A percentile compares a stretch with the other conserved stretches of the same genome.
Conservation (phyloP, 2,797 vertebrate genomes). For the Ptychadena robeensis region DNA sequence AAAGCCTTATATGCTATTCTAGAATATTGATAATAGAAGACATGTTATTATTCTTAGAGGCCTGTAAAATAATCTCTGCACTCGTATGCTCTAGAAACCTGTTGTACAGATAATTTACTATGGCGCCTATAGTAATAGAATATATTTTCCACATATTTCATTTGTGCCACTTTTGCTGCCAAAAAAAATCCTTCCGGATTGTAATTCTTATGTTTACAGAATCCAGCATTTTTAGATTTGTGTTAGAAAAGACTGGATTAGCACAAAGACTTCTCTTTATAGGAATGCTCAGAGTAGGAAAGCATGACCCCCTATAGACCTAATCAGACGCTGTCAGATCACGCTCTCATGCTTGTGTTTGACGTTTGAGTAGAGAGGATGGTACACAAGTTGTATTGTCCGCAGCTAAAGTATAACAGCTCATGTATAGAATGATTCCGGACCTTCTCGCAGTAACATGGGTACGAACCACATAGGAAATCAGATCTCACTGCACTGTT, state of each 20-base stretch:
- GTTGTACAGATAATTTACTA: conserved; percentile 15
- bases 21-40: neutral
- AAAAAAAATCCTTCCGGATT: conserved; percentile 16
- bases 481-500: conserved; percentile 45
- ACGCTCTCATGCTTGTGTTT: neutral
- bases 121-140: conserved; percentile 15
- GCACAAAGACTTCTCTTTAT: neutral
- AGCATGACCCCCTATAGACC: neutral
- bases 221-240: conserved; percentile 22
- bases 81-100: neutral
- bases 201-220: conserved; percentile 28
- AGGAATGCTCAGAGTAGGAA: neutral
- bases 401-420: neutral
- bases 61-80: neutral
- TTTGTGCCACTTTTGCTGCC: neutral
- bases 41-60: conserved; percentile 8
- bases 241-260: neutral
- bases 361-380: neutral
- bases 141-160: conserved; percentile 27
- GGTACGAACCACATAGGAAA: conserved; percentile 30
- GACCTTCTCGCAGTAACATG: conserved; percentile 7
- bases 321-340: neutral
- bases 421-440: neutral
- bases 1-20: conserved; percentile 16
- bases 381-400: neutral